phyloP scores from a whole-genome alignment of 2,113 vertebrate genomes.

The Scartelaos histophorus region DNA sequence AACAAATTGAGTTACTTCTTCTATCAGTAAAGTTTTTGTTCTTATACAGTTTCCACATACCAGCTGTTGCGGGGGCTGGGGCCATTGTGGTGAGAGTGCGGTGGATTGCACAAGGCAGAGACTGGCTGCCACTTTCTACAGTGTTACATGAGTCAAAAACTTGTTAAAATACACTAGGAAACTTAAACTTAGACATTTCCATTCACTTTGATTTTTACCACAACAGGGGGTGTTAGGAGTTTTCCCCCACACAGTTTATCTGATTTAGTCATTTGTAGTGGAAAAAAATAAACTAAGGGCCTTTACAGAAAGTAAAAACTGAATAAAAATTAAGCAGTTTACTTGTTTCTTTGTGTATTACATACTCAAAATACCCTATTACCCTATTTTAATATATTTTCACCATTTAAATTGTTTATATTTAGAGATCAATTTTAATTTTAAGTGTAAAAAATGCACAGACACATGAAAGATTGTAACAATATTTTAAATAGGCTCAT shows the following conservation, averaged over 20 bases:
- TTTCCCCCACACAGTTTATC: too few species aligned
- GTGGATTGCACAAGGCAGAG: conserved; percentile 47
- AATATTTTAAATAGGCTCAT: not conserved
- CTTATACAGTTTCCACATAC: conserved; percentile 31
- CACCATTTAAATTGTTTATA: not conserved
- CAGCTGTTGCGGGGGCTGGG: conserved; percentile 39
- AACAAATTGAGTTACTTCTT: conserved; percentile 6
- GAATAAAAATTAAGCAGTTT: not conserved
- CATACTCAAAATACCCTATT: not conserved
- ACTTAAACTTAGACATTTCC: conserved; percentile 4
- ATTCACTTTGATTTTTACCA: not conserved
- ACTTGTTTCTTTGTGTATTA: not conserved
- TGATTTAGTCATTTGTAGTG: not conserved
- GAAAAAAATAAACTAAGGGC: not conserved
- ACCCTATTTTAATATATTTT: not conserved
- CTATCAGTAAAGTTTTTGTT: conserved; percentile 23
- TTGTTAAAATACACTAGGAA: conserved; percentile 21
- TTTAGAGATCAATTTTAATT: not conserved
- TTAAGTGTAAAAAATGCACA: not conserved
- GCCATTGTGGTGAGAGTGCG: conserved; percentile 10
- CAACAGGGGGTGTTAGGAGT: too few species aligned
- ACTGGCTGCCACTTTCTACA: not conserved
- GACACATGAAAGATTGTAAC: not conserved
- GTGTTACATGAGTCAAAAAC: conserved; percentile 36
- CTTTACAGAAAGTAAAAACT: not conserved